phyloP scores from a whole-genome alignment of 2,113 vertebrate species.

The Glareola pratincola region DNA sequence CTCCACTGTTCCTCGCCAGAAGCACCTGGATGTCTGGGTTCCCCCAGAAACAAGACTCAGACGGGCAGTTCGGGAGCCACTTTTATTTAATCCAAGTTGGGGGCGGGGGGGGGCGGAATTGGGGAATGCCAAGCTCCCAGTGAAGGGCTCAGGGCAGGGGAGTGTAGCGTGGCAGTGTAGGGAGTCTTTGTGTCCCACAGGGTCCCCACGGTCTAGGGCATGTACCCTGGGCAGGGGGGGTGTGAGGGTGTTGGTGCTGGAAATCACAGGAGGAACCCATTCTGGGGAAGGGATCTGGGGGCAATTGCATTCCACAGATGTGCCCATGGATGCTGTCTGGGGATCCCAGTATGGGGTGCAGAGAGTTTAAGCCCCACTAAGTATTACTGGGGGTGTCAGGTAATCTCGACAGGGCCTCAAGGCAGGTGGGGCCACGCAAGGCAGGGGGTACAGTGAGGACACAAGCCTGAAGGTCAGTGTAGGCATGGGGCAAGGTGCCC shows the following conservation, averaged over 20 bases:
- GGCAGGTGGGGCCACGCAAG: neutral
- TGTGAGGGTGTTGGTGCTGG: neutral
- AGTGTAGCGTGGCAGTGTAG: neutral
- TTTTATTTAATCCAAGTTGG: constrained; percentile 1
- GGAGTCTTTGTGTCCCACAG: neutral
- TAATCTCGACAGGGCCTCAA: neutral
- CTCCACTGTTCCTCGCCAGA: neutral
- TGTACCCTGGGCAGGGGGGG: neutral
- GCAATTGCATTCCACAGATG: neutral
- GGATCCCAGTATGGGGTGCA: neutral
- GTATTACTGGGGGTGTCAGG: neutral
- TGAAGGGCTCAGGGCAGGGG: neutral
- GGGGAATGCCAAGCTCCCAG: neutral
- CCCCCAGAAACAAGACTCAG: neutral
- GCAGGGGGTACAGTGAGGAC: constrained; percentile 51
- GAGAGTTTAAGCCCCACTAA: neutral
- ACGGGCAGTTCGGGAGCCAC: neutral
- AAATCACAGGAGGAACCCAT: neutral
- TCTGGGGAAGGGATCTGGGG: neutral
- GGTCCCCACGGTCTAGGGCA: neutral
- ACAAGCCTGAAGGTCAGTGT: constrained; percentile 61
- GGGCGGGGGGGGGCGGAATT: accelerated
- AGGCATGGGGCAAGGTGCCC: constrained; percentile 71
- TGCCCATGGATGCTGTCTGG: neutral
- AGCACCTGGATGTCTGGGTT: neutral